A percentile compares a stretch with the other conserved stretches of the same genome.
phyloP scores from a whole-genome alignment of 2,113 vertebrate genomes.

The Cynocephalus volans region DNA sequence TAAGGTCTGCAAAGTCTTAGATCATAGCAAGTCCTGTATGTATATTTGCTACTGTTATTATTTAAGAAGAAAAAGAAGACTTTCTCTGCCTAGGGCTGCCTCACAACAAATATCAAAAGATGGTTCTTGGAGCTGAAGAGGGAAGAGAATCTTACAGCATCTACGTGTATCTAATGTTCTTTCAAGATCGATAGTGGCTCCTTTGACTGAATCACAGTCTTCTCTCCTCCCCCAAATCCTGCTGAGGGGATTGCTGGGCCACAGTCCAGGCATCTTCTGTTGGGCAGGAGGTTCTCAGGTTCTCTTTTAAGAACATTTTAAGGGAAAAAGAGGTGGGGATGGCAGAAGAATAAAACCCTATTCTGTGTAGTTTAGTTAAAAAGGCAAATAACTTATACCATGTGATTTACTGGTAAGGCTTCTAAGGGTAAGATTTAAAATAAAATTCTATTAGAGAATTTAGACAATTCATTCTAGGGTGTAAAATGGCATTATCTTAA shows the following conservation, averaged over 20 bases:
- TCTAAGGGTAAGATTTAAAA: slow-evolving; percentile 63
- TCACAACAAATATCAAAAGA: background rate
- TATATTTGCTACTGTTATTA: background rate
- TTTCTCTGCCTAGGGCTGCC: background rate
- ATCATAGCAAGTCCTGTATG: background rate
- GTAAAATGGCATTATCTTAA: slow-evolving; percentile 45
- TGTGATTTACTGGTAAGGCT: slow-evolving; percentile 11
- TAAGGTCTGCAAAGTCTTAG: background rate
- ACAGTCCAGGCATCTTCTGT: background rate
- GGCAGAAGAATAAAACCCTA: background rate
- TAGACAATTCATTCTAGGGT: background rate
- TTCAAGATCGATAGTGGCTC: background rate
- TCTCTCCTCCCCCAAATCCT: background rate
- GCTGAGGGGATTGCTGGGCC: background rate
- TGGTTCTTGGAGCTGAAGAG: background rate
- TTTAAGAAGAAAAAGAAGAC: background rate
- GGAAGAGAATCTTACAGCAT: background rate
- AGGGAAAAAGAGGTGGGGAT: background rate
- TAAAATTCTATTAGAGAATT: slow-evolving; percentile 23
- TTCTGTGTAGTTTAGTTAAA: slow-evolving; percentile 23
- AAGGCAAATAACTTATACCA: background rate
- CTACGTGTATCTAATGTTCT: background rate
- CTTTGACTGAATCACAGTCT: background rate
- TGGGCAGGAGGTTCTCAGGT: slow-evolving; percentile 7
- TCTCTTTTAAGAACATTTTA: slow-evolving; percentile 18